A percentile compares a stretch with the other conserved stretches of the same genome.
Evolutionary conservation across 2,797 vertebrate species (phyloP).

Genomic region (Morus bassanus): DNA sequence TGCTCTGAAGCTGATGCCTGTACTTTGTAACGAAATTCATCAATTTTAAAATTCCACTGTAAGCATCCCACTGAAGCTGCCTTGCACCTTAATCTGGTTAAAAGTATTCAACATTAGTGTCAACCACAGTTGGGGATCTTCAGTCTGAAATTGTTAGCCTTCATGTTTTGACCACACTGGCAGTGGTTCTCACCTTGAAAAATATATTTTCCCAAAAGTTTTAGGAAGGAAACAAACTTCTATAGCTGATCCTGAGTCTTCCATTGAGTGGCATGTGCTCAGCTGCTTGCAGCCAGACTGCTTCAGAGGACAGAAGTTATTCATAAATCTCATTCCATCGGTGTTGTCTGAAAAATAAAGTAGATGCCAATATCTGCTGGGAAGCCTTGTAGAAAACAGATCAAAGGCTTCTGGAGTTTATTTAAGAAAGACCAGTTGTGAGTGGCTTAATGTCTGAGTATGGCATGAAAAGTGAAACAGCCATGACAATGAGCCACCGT

Average conservation of each 20-base stretch:
- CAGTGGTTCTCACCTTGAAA: background rate
- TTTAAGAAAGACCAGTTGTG: conserved; percentile 66
- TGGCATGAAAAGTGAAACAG: conserved; percentile 49
- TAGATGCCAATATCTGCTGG: conserved; percentile 41
- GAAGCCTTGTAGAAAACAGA: conserved; percentile 39
- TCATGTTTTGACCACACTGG: background rate
- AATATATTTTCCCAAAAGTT: background rate
- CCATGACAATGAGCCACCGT: background rate
- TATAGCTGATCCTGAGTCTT: background rate
- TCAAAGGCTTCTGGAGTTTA: conserved; percentile 54
- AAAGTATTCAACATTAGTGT: background rate
- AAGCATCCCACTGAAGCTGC: background rate
- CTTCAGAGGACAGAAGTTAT: conserved; percentile 47
- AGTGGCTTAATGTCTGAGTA: conserved; percentile 17
- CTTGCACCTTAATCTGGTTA: background rate
- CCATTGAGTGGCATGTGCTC: background rate
- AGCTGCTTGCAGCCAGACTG: conserved; percentile 18
- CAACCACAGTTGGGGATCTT: background rate
- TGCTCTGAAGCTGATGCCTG: background rate
- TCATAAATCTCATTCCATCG: conserved; percentile 45
- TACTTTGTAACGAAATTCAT: background rate
- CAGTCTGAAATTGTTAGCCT: background rate
- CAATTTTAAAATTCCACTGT: background rate
- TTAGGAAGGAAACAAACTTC: background rate
- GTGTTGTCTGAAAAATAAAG: conserved; percentile 42